Evolutionary conservation across 2,888 invertebrate genomes (phyloP), one percentile per base, ranked within the genome.

Genomic region (Agrotis ipsilon): DNA sequence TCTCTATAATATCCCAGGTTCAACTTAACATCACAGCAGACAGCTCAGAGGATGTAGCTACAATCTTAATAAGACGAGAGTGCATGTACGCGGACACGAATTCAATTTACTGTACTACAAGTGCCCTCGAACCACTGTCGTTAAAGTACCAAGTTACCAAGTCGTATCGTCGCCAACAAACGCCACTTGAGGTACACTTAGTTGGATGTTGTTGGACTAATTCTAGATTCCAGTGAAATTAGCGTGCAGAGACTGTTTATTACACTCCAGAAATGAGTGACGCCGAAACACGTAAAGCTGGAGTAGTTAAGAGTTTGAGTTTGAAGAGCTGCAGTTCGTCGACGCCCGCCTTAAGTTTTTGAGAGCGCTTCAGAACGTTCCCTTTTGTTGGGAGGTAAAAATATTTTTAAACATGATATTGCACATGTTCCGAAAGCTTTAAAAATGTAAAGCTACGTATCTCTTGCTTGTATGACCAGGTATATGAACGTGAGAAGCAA

Each of bases 61-160:
- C 72, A 82, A 79, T 79, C 74, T 72, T 82, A 83, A 87, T 88
- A 87, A 86, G 86, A 80, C 83, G 85, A 87, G 87, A 90, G 86
- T 87, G 86, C 88, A 87, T 84, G 86, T 82, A 83, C 77, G 75
- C 72, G 70, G 66, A 82, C 85, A 84, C 88, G 88, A 91, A 93
- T 90, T 90, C 87, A 92, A 93, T 92, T 92, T 89, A 74, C 85
- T 86, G 85, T 82, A 84, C 82, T 78, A 80, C 83, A 87, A 90
- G 86, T 85, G 84, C 83, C 86, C 86, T 90, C 86, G 80, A 86
- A 85, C 75, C 68, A 48, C 57, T 65, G 62, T 71, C 61, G 72
- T 72, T 68, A 72, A 83, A 78, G 39, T 39, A 39, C 39, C 39
- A 39, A 39, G 72, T 85, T 70, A 73, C 58, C 67, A 62, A 76